These are phyloP conservation scores for Leucoptera coffeella DNA, from an alignment of 2,888 invertebrate genomes.

Conservation along the genomic window DNA sequence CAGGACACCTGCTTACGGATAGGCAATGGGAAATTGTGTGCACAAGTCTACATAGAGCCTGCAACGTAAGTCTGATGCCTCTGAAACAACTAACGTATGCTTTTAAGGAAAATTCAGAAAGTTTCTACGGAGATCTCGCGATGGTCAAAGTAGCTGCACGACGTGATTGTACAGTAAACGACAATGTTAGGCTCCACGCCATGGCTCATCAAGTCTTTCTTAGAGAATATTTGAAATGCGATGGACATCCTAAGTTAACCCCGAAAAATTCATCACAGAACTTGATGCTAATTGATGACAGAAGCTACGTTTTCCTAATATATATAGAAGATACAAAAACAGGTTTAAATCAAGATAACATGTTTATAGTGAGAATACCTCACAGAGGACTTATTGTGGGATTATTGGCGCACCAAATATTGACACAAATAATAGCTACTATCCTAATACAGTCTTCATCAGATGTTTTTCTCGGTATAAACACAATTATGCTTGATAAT, in stretches of 20 bases:
- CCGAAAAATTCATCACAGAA: constrained; percentile 32
- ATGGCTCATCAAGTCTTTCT: constrained; percentile 84
- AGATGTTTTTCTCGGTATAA: constrained; percentile 57
- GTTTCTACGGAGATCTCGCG: constrained; percentile 88
- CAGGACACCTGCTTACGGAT: constrained; percentile 73
- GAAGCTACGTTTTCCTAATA: constrained; percentile 83
- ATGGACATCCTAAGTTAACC: constrained; percentile 22
- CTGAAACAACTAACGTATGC: constrained; percentile 83
- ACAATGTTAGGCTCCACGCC: constrained; percentile 78
- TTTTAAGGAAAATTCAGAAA: constrained; percentile 86
- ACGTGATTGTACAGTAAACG: constrained; percentile 77
- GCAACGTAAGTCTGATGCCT: constrained; percentile 81
- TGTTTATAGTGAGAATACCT: constrained; percentile 78
- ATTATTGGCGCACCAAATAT: constrained; percentile 85
- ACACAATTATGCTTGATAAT: constrained; percentile 52
- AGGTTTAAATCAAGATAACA: constrained; percentile 66
- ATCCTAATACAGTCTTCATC: constrained; percentile 71
- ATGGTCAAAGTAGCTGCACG: constrained; percentile 92
- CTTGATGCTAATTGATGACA: constrained; percentile 64
- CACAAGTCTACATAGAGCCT: constrained; percentile 74
- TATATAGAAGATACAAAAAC: constrained; percentile 71
- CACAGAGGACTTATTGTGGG: constrained; percentile 85
- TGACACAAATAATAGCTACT: constrained; percentile 85
- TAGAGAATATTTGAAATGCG: constrained; percentile 45
- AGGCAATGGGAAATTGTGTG: constrained; percentile 85